Base-by-base conservation (phyloP, 37 sponge, comb jelly and placozoan species). In the Diacarnus erythraeanus region DNA sequence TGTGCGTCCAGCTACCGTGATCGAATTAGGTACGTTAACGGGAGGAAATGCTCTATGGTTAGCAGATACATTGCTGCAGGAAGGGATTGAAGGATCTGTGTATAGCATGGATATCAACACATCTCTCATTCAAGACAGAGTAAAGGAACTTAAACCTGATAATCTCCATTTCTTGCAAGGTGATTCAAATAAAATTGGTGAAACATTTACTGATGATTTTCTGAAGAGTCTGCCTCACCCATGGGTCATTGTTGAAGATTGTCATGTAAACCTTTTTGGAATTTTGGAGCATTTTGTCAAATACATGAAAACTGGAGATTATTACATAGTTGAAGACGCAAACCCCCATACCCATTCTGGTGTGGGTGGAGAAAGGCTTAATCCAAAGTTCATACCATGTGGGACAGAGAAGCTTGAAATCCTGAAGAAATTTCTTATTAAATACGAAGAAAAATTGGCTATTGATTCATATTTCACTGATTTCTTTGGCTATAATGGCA, bases 1-100 rank as follows among this genome's bases (percentile, higher is more conserved):
- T 40, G 56, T 87, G 17, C 54, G 51, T 22, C 92, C 92, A 61
- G 64, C 54, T 3, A 83, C 84, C 5, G 72, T 91, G 6, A 79
- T 91, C 25, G 92, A 91, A 77, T n/a, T 91, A 36, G 92, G 92
- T 26, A 64, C 81, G 1, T 90, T 75, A 31, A 30, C n/a, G 26
- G 86, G 91, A 26, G 91, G 82, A 9, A 61, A 78, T 69, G 81
- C 92, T 42, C 3, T 91, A 0, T 87, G 84, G 84, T 75, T 83
- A 38, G 80, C 76, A 6, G 88, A 91, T 72, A 83, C 51, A 43
- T 34, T 83, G 33, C 57, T 27, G 23, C 22, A 39, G 30, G n/a
- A 75, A 41, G 80, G 58, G 22, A 25, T 80, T 1, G 74, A 87
- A 1, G 74, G 77, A 23, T 26, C 22, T 10, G n/a, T 83, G 2